Base-by-base conservation (phyloP, 2,797 vertebrate species). In the Neosilurus mollespiculum region DNA sequence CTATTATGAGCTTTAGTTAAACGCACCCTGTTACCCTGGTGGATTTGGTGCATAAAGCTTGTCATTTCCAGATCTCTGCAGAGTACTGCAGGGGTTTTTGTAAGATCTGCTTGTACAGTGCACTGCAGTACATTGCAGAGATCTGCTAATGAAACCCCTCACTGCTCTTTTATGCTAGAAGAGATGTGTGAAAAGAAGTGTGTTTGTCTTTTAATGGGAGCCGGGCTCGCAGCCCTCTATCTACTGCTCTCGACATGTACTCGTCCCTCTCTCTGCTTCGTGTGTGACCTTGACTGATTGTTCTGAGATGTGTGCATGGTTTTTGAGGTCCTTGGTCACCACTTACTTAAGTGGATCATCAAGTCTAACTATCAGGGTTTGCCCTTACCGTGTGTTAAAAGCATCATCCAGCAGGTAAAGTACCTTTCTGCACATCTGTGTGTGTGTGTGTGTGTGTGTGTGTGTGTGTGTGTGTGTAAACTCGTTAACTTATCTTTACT, bases 321-420 rank as follows among this genome's bases (percentile, higher is more conserved):
- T 64, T 99, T 99, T 91, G 98, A 99, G 92, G 98, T 99, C 79
- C 92, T 99, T 82, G 98, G 98, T 0, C 97, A 99, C 90, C 98
- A 99, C 91, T 94, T 99, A 9, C 94, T 99, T 43, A 99, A 99
- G 89, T 99, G 98, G 98, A 99, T 99, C 91, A 99, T 99, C 91
- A 99, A 99, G 87, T 99, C 98, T 4, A 99, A 98, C 91, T 99
- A 99, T 90, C 97, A 98, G 91, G 98, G 98, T 20, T 94, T 99
- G 86, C 98, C 98, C 0, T 92, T 95, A 22, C 94, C 96, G 62
- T 98, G 97, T 88, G 98, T 99, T 78, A 98, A 97, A 93, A 97
- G 94, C 93, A 99, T 99, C 86, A 98, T 99, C 88, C 92, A 92
- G 69, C 98, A 99, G 94, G 98, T 96, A 91, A 22, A n/a, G 53